Percentiles rank a stretch among this genome's conserved stretches.
These are phyloP conservation scores for Amazona guildingii DNA, from an alignment of 2,113 vertebrate genomes.

Conservation along the genomic window DNA sequence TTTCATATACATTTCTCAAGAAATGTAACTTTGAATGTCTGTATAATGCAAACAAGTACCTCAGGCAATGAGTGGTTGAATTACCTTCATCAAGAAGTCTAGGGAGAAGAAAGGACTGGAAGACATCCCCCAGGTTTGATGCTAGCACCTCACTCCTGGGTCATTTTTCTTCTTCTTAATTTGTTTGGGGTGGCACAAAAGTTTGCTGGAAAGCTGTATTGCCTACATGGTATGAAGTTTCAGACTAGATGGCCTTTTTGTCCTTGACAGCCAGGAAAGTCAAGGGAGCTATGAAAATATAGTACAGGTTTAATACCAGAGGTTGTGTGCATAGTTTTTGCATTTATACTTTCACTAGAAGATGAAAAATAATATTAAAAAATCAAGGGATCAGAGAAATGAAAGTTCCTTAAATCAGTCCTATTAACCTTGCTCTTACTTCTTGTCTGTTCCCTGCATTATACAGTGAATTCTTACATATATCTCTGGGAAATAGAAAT, in stretches of 20 bases:
- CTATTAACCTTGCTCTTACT: background rate
- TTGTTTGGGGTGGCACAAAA: background rate
- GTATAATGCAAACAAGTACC: background rate
- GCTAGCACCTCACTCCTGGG: background rate
- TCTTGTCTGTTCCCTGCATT: background rate
- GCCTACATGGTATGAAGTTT: background rate
- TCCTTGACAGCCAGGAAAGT: background rate
- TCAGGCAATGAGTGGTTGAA: background rate
- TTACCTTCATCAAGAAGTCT: background rate
- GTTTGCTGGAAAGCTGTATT: background rate
- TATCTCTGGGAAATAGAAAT: slow-evolving; percentile 57
- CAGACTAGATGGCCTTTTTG: background rate
- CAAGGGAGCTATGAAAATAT: background rate
- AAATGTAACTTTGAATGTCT: background rate
- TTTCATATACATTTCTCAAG: background rate
- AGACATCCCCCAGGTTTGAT: background rate
- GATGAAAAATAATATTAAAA: background rate
- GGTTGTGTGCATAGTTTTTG: background rate
- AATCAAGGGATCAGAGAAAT: background rate
- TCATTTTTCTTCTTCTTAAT: background rate
- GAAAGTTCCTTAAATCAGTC: background rate
- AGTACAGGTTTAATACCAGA: background rate
- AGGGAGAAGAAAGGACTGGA: background rate
- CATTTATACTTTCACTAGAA: background rate
- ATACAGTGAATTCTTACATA: background rate